Evolutionary conservation across 2,113 vertebrate species (phyloP), one percentile per base, ranked within the genome.

Genomic region (Gallinago jamesoni): DNA sequence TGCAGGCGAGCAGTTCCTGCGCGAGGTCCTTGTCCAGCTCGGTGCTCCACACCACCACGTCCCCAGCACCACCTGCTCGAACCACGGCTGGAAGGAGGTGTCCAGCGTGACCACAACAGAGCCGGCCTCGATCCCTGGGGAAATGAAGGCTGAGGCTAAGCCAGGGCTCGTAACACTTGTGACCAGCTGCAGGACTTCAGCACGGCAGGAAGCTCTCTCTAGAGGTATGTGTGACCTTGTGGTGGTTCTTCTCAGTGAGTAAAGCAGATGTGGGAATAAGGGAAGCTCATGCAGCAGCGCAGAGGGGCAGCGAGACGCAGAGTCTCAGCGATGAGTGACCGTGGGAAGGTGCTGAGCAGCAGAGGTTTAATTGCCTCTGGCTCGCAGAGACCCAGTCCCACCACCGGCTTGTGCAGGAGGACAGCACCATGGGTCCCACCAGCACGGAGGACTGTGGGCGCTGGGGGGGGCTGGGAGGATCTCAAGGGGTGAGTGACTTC

Each of bases 71-170:
- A 98, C 98, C 97, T 99, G 98, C 94, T 99, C 98, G 81, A 98
- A 98, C 56, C 70, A 97, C 1, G 98, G 97, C 73, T 92, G 93
- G 95, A 99, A 99, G 92, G 98, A 98, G 59, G 98, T 98, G 93
- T 99, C 98, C 94, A 99, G 98, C 0, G 98, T 98, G 97, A 99
- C 97, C 90, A 99, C 98, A n/a, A 98, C n/a, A n/a, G n/a, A n/a
- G n/a, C n/a, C n/a, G n/a, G n/a, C 98, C 67, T 98, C 72, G 35
- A 99, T 97, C 81, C 98, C 99, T 99, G 47, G 6, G 94, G 45
- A 17, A 28, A n/a, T 0, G 4, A 41, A 45, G 75, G 30, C 43
- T 56, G 81, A 80, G 66, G 28, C 75, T 68, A 19, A 55, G 43
- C 25, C 70, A 41, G 62, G 41, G 76, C 76, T 86, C 19, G 0